These are phyloP conservation scores for Leucoptera coffeella DNA, from an alignment of 2,888 invertebrate species.

Conservation along the genomic window DNA sequence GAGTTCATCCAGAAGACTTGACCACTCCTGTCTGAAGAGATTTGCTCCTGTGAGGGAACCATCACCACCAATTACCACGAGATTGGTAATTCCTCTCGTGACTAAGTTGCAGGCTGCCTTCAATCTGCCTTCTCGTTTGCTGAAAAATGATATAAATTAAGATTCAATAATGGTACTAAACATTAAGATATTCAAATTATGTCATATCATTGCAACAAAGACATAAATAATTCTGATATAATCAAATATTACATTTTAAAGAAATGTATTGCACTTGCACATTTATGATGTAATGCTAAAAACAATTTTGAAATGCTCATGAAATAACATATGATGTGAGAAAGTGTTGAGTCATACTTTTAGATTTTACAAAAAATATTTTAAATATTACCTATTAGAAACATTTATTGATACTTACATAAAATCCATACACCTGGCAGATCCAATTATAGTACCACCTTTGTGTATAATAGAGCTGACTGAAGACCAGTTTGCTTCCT, in stretches of 20 bases:
- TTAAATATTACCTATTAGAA: not conserved
- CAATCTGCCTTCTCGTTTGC: conserved; percentile 80
- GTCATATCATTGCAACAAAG: no score
- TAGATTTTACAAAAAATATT: no score
- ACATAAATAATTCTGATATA: no score
- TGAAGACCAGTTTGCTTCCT: conserved; percentile 93
- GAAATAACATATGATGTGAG: no score
- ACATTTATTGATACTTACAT: conserved; percentile 26
- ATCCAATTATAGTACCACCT: conserved; percentile 98
- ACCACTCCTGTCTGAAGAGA: conserved; percentile 92
- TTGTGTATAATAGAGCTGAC: conserved; percentile 98
- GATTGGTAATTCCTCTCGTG: conserved; percentile 80
- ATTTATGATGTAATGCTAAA: no score
- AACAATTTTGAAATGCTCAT: no score
- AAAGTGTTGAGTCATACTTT: no score
- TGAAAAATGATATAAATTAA: conserved; percentile 18
- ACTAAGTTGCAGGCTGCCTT: conserved; percentile 92
- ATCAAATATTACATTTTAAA: no score
- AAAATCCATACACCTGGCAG: conserved; percentile 93
- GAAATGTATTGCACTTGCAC: no score
- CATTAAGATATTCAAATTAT: no score
- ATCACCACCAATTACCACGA: conserved; percentile 98
- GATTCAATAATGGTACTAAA: no score
- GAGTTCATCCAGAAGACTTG: conserved; percentile 79
- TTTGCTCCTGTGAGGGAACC: conserved; percentile 97